phyloP scores from a whole-genome alignment of 2,113 vertebrate genomes.

The Mus spicilegus region DNA sequence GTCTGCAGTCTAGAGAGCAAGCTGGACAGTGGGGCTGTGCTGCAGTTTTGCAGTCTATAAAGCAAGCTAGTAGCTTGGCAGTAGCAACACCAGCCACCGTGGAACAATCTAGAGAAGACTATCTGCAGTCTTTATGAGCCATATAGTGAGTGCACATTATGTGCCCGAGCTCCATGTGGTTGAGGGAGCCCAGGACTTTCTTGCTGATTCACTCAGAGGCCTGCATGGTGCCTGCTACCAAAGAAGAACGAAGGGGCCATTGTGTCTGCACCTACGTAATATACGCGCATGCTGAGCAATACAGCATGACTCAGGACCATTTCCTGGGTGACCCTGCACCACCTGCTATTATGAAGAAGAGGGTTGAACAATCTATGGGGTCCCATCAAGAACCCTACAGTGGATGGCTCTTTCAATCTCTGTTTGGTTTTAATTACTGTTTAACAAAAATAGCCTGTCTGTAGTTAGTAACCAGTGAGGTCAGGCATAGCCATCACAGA shows the following conservation, averaged over 20 bases:
- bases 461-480: constrained; percentile 45
- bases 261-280: not conserved
- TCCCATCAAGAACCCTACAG: not conserved
- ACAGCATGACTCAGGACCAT: not conserved
- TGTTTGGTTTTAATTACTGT: constrained; percentile 56
- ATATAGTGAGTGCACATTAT: not conserved
- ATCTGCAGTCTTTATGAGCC: not conserved
- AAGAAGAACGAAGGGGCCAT: not conserved
- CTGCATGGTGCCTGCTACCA: not conserved
- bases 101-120: not conserved
- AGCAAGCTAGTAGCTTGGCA: not conserved
- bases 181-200: not conserved
- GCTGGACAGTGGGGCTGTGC: not conserved
- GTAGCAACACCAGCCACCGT: not conserved
- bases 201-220: not conserved
- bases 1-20: not conserved
- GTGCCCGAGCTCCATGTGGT: not conserved
- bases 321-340: not conserved
- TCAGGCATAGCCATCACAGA: not conserved
- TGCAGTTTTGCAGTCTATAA: too few relatives aligned
- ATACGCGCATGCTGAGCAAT: not conserved
- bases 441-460: constrained; percentile 63
- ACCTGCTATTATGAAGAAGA: not conserved
- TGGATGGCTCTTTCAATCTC: not conserved
- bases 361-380: not conserved